These are phyloP conservation scores for Dichetophora obliterata DNA, from an alignment of 2,888 invertebrate genomes.

Conservation along the genomic window DNA sequence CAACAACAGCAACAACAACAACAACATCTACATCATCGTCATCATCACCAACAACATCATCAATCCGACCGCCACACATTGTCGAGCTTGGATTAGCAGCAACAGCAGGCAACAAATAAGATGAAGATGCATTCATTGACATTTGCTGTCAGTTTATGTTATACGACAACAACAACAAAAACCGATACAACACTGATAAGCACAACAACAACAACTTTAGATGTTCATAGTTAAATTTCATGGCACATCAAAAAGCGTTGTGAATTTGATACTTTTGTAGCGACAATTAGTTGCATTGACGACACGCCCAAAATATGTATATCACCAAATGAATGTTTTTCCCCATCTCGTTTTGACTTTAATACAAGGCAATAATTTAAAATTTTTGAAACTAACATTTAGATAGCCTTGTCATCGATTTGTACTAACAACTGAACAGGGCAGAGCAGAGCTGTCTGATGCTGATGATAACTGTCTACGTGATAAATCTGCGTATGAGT, in stretches of 20 bases:
- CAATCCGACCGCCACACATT: not conserved
- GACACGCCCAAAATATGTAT: not conserved
- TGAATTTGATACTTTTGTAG: slow-evolving; percentile 34
- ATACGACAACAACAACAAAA: not conserved
- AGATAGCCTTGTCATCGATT: slow-evolving; percentile 36
- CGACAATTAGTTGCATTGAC: slow-evolving; percentile 29
- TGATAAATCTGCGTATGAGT: not conserved
- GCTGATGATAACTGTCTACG: not conserved
- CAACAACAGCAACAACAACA: slow-evolving; percentile 12
- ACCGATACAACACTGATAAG: not conserved
- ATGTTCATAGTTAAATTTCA: not conserved
- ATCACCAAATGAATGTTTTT: not conserved
- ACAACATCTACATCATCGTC: not conserved
- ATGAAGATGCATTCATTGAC: slow-evolving; percentile 28
- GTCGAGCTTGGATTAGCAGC: not conserved
- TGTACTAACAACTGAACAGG: slow-evolving; percentile 11
- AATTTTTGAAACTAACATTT: slow-evolving; percentile 12
- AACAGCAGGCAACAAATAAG: not conserved
- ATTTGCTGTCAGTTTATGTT: slow-evolving; percentile 30
- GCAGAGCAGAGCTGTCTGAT: slow-evolving; percentile 13
- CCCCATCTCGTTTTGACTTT: not conserved
- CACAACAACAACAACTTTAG: not conserved
- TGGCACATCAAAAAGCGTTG: not conserved
- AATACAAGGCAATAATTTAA: not conserved
- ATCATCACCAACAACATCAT: slow-evolving; percentile 8